A percentile compares a stretch with the other conserved stretches of the same genome.
Conservation (phyloP, 2,888 invertebrate species). For the Philhelius pedissequus region DNA sequence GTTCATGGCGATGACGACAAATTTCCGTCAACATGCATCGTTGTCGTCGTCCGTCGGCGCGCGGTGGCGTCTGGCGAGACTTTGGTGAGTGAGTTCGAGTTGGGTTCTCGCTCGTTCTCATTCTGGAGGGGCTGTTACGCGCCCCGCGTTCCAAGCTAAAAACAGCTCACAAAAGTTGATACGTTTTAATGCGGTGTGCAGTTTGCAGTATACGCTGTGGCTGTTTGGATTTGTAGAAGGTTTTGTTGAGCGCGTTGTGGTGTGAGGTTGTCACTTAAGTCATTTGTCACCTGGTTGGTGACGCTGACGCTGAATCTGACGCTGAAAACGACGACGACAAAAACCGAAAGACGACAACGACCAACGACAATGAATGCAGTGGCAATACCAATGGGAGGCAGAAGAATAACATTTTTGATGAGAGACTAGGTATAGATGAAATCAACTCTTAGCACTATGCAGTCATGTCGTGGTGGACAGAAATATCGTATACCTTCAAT, state of each 20-base stretch:
- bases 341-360: background rate
- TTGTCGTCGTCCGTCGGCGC: too few species aligned
- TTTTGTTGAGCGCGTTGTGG: slow-evolving; percentile 59
- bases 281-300: slow-evolving; percentile 57
- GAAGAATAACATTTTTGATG: slow-evolving; percentile 35
- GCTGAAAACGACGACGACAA: background rate
- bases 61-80: slow-evolving; percentile 62
- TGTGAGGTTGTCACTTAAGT: slow-evolving; percentile 66
- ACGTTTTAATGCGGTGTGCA: slow-evolving; percentile 41
- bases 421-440: slow-evolving; percentile 16
- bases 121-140: background rate
- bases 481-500: background rate
- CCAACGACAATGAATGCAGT: slow-evolving; percentile 12
- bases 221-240: slow-evolving; percentile 30
- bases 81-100: slow-evolving; percentile 33
- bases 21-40: slow-evolving; percentile 61
- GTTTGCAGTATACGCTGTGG: background rate
- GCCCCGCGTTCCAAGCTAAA: background rate
- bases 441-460: too few species aligned
- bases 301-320: background rate
- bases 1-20: slow-evolving; percentile 60
- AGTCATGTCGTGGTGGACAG: background rate
- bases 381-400: slow-evolving; percentile 33
- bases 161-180: slow-evolving; percentile 20
- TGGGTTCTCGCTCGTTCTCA: background rate